A percentile compares a stretch with the other conserved stretches of the same genome.
Evolutionary conservation across 2,888 invertebrate genomes (phyloP).

Genomic region (Steinernema hermaphroditum): DNA sequence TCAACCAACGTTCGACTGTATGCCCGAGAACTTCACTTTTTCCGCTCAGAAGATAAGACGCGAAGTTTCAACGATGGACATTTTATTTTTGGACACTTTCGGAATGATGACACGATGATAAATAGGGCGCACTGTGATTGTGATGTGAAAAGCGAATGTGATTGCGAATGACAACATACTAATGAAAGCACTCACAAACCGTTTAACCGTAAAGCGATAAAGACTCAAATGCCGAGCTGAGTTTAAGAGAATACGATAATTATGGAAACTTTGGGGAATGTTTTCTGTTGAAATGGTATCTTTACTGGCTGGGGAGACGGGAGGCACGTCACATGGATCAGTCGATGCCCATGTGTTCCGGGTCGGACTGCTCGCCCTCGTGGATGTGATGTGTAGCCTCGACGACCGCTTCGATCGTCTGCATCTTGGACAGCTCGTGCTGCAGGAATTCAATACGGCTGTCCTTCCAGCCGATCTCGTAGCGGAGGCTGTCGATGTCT

Average conservation of each 20-base stretch:
- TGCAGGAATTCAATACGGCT: conserved; percentile 51
- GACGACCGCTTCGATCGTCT: conserved; percentile 21
- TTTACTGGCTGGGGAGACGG: conserved; percentile 3
- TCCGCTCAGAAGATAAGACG: no score
- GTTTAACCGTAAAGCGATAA: conserved; percentile 28
- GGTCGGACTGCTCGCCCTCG: conserved; percentile 28
- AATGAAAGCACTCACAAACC: conserved; percentile 27
- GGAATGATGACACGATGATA: no score
- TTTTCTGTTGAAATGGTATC: not conserved
- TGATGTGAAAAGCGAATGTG: no score
- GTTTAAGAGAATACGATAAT: not conserved
- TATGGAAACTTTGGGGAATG: conserved; percentile 6
- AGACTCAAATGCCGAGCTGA: conserved; percentile 9
- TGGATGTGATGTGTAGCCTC: conserved; percentile 21
- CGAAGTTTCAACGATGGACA: no score
- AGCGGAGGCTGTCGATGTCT: conserved; percentile 50
- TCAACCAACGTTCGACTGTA: no score
- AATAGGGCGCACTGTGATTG: no score
- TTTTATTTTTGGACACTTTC: no score
- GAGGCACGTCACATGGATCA: not conserved
- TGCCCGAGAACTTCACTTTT: no score
- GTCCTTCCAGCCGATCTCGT: conserved; percentile 59
- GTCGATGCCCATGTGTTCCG: conserved; percentile 22
- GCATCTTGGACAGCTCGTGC: conserved; percentile 34
- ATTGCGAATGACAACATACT: conserved; percentile 14